Evolutionary conservation across 2,797 vertebrate genomes (phyloP).

Genomic region (Sorex maritimensis): DNA sequence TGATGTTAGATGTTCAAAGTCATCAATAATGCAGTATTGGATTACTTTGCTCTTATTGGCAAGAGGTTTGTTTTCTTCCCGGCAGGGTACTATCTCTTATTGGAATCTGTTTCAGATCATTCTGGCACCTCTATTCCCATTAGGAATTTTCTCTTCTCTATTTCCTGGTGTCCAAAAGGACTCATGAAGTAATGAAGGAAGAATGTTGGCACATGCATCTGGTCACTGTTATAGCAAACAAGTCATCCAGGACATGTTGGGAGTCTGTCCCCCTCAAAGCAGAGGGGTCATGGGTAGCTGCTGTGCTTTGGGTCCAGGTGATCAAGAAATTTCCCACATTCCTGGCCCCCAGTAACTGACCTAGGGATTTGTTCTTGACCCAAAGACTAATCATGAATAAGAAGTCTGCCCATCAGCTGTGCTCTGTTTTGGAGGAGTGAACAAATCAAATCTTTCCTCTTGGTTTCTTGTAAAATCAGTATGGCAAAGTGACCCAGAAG

Average conservation of each 20-base stretch:
- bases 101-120: constrained; percentile 50
- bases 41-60: constrained; percentile 5
- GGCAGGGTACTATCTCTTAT: too few species aligned
- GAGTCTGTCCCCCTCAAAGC: not conserved
- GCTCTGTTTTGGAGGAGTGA: constrained; percentile 35
- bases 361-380: not conserved
- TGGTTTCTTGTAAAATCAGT: constrained; percentile 21
- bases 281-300: not conserved
- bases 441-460: constrained; percentile 23
- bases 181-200: not conserved
- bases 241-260: not conserved
- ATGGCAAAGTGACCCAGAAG: not conserved
- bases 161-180: not conserved
- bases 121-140: constrained; percentile 40
- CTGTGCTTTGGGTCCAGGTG: not conserved
- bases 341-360: not conserved
- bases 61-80: not conserved
- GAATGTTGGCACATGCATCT: not conserved
- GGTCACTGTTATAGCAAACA: not conserved
- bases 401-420: not conserved
- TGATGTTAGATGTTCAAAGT: constrained; percentile 60
- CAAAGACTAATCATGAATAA: constrained; percentile 36
- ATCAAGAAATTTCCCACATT: constrained; percentile 24
- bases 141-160: not conserved
- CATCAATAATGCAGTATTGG: constrained; percentile 39